Percentiles rank a stretch among this genome's conserved stretches.
phyloP scores from a whole-genome alignment of 1,140 invertebrate species.

The Neodiprion virginianus region DNA sequence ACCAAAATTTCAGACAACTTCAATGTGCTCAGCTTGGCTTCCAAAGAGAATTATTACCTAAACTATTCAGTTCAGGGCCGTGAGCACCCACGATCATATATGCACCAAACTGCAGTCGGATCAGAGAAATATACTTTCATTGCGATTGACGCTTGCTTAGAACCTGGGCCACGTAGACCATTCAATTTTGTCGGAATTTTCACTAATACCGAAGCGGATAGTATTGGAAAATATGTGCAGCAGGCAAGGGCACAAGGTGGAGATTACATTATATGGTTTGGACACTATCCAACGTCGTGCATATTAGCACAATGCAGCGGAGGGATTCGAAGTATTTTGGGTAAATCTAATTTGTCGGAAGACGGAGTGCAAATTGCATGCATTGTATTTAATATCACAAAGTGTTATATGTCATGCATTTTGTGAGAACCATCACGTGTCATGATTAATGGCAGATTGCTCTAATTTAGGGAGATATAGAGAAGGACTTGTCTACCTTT shows the following conservation, averaged over 20 bases:
- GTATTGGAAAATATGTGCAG: slow-evolving; percentile 63
- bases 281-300: slow-evolving; percentile 92
- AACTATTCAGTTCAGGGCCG: slow-evolving; percentile 84
- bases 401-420: slow-evolving; percentile 17
- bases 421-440: background rate
- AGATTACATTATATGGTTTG: slow-evolving; percentile 83
- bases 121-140: slow-evolving; percentile 78
- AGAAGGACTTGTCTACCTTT: slow-evolving; percentile 79
- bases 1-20: slow-evolving; percentile 82
- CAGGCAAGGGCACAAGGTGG: slow-evolving; percentile 56
- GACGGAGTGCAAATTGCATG: background rate
- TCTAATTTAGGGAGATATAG: slow-evolving; percentile 55
- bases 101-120: slow-evolving; percentile 68
- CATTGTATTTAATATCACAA: slow-evolving; percentile 14
- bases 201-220: slow-evolving; percentile 65
- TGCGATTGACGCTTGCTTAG: slow-evolving; percentile 86
- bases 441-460: background rate
- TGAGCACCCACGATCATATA: slow-evolving; percentile 76
- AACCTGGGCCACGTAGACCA: slow-evolving; percentile 84
- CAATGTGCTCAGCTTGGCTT: slow-evolving; percentile 75
- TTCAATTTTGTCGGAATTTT: slow-evolving; percentile 92
- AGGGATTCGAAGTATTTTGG: slow-evolving; percentile 66
- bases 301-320: slow-evolving; percentile 72
- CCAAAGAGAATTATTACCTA: slow-evolving; percentile 79
- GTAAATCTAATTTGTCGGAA: slow-evolving; percentile 55